A percentile compares a stretch with the other conserved stretches of the same genome.
Conservation (phyloP, 2,888 invertebrate species). For the Mythimna albipuncta region DNA sequence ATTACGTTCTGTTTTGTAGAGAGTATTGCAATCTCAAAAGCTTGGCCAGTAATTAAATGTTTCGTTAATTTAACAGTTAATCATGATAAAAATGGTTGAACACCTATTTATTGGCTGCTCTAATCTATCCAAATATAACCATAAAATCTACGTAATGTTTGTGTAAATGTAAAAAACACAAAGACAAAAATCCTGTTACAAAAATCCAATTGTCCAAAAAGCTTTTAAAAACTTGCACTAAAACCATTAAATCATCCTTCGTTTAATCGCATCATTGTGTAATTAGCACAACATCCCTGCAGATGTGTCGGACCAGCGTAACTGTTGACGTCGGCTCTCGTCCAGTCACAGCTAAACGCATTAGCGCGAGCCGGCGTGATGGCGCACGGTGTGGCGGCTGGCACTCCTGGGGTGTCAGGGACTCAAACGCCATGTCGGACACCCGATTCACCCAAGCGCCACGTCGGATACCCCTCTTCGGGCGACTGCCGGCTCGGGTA, state of each 20-base stretch:
- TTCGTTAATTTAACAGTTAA: not conserved
- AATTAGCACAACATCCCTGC: slow-evolving; percentile 62
- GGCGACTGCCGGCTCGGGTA: slow-evolving; percentile 48
- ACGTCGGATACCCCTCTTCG: slow-evolving; percentile 8
- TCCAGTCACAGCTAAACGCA: slow-evolving; percentile 80
- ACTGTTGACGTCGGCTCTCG: slow-evolving; percentile 76
- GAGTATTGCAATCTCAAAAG: not conserved
- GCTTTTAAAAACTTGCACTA: slow-evolving; percentile 39
- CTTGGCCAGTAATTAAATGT: not conserved
- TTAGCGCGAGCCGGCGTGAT: slow-evolving; percentile 65
- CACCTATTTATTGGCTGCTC: not conserved
- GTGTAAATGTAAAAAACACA: not conserved
- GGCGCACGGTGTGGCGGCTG: slow-evolving; percentile 25
- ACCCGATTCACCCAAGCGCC: slow-evolving; percentile 23
- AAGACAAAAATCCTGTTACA: not conserved
- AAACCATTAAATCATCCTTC: slow-evolving; percentile 53
- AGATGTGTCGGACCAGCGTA: slow-evolving; percentile 63
- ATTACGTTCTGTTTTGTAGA: not conserved
- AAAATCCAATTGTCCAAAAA: slow-evolving; percentile 19
- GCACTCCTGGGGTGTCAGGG: slow-evolving; percentile 11
- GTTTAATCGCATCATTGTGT: slow-evolving; percentile 62
- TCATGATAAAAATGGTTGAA: not conserved
- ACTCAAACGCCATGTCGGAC: slow-evolving; percentile 34
- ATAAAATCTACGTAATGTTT: not conserved
- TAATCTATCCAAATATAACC: not conserved